These are phyloP conservation scores for Synanthedon myopaeformis DNA, from an alignment of 2,888 invertebrate genomes.

Conservation along the genomic window DNA sequence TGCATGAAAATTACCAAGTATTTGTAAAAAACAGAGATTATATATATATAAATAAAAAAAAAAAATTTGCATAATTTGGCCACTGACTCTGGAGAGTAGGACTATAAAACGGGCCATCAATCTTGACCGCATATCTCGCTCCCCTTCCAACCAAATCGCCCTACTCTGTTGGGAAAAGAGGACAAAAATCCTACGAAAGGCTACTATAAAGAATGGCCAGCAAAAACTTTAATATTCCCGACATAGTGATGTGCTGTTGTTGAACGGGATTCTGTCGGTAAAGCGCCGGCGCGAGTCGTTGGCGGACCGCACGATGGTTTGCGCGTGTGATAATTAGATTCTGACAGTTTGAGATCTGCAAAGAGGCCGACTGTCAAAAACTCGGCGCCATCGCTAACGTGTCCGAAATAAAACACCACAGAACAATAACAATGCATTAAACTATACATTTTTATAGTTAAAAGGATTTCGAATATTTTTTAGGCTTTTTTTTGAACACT, in stretches of 20 bases:
- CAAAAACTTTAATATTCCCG: conserved; percentile 39
- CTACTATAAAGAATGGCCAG: conserved; percentile 54
- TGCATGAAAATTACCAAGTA: no score
- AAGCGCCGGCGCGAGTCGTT: neutral
- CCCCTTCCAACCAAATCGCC: conserved; percentile 56
- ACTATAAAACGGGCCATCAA: conserved; percentile 30
- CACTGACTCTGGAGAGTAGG: neutral
- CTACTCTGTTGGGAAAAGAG: conserved; percentile 31
- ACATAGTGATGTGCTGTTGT: conserved; percentile 7
- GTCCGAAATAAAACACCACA: conserved; percentile 52
- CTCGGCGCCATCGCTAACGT: conserved; percentile 52
- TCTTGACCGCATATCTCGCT: conserved; percentile 50
- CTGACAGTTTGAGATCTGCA: conserved; percentile 60
- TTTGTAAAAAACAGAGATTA: no score
- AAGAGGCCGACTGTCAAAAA: conserved; percentile 65
- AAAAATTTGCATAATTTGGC: neutral
- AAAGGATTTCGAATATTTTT: neutral
- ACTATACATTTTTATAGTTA: neutral
- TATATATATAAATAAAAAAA: no score
- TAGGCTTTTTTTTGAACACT: neutral
- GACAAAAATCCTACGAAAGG: conserved; percentile 22
- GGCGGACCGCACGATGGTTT: conserved; percentile 1
- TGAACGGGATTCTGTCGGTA: neutral
- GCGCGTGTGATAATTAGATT: conserved; percentile 53
- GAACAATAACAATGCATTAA: conserved; percentile 5